phyloP scores from a whole-genome alignment of 2,888 invertebrate genomes.

The Stenodema calcarata region DNA sequence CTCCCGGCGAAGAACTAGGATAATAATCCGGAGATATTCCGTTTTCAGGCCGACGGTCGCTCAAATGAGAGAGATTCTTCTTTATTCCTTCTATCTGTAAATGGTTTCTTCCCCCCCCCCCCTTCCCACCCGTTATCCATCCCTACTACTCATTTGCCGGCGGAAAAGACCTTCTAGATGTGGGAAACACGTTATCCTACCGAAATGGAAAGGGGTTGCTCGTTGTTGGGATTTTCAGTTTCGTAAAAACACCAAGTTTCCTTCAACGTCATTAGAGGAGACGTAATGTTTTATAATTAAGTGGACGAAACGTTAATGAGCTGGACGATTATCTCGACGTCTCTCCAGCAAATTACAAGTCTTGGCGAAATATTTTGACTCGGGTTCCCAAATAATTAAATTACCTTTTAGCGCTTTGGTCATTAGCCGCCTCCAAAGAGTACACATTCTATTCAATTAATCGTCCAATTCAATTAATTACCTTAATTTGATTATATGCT shows the following conservation, averaged over 20 bases:
- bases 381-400: no score
- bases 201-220: not conserved
- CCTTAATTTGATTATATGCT: no score
- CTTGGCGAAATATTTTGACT: not conserved
- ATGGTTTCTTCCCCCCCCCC: not conserved
- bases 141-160: not conserved
- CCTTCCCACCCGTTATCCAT: not conserved
- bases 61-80: not conserved
- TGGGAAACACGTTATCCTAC: not conserved
- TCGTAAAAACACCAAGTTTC: not conserved
- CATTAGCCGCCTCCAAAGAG: no score
- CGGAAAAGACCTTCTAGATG: not conserved
- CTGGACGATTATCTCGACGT: not conserved
- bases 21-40: not conserved
- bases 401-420: no score
- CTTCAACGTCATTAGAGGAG: not conserved
- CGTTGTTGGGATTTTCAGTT: not conserved
- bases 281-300: not conserved
- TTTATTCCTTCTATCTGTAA: not conserved
- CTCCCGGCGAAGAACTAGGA: not conserved
- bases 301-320: not conserved
- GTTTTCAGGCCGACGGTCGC: not conserved
- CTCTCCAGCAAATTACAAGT: not conserved
- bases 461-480: no score
- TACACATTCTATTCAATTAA: no score